phyloP scores from a whole-genome alignment of 2,113 vertebrate species.

The Peucedramus taeniatus region DNA sequence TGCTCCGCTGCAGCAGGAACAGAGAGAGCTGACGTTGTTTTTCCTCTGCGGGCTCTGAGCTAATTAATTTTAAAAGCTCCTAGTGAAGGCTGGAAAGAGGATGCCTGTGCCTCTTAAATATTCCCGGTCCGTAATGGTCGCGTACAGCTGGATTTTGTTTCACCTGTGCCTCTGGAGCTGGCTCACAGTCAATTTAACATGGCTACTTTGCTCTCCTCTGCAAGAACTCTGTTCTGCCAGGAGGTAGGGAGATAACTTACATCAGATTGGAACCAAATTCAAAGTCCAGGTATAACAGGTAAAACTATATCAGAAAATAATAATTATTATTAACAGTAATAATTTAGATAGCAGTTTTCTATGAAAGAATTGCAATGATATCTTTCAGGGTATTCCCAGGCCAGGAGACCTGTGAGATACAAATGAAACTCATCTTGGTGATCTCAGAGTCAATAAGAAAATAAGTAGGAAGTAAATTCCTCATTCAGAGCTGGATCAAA shows the following conservation, averaged over 20 bases:
- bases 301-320: not conserved
- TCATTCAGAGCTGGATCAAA: not conserved
- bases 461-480: not conserved
- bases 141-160: not conserved
- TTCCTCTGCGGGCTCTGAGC: not conserved
- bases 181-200: not conserved
- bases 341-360: not conserved
- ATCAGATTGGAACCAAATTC: not conserved
- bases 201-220: not conserved
- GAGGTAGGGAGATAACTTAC: not conserved
- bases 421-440: not conserved
- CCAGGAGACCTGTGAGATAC: not conserved
- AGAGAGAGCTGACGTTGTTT: no score
- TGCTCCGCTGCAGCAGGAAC: fast-evolving
- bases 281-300: not conserved
- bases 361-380: not conserved
- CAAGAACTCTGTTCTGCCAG: not conserved
- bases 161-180: not conserved
- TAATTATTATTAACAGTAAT: not conserved
- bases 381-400: not conserved
- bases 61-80: not conserved
- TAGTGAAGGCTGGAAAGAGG: not conserved
- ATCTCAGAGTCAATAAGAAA: not conserved
- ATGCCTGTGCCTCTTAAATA: not conserved
- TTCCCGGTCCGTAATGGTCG: not conserved